Evolutionary conservation across 2,888 invertebrate species (phyloP).

Genomic region (Anaspis maculata): DNA sequence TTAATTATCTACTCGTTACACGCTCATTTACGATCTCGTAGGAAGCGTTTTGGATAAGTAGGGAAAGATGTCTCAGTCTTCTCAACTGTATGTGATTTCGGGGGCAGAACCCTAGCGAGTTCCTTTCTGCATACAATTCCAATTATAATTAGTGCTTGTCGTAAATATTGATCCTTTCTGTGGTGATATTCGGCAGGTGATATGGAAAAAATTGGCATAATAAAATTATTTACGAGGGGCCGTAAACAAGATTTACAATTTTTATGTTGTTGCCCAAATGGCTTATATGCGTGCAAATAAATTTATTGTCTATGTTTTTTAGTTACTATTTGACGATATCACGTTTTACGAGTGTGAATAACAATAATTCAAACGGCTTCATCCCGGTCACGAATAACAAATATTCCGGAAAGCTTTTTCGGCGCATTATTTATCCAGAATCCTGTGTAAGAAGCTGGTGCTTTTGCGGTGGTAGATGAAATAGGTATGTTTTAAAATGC

Average conservation of each 20-base stretch:
- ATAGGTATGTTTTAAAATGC: no score
- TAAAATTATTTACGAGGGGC: constrained; percentile 5
- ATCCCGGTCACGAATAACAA: constrained; percentile 7
- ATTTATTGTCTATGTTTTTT: constrained; percentile 11
- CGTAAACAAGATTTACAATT: constrained; percentile 7
- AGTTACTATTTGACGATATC: constrained; percentile 7
- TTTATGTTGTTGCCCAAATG: constrained; percentile 3
- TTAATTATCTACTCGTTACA: no score
- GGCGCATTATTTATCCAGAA: no score
- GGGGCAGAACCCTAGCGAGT: no score
- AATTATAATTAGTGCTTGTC: not conserved
- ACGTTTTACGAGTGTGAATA: constrained; percentile 11
- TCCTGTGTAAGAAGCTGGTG: no score
- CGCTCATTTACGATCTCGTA: no score
- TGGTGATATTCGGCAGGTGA: not conserved
- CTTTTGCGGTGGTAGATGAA: no score
- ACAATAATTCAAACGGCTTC: constrained; percentile 10
- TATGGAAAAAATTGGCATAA: not conserved
- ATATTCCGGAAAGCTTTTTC: constrained; percentile 4
- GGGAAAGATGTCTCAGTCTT: no score
- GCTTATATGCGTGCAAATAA: constrained; percentile 6
- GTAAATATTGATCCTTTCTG: constrained; percentile 1
- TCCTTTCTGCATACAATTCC: no score
- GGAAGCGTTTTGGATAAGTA: no score
- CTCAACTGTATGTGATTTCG: no score